Evolutionary conservation across 1,140 invertebrate species (phyloP).

Genomic region (Copidosoma floridanum): DNA sequence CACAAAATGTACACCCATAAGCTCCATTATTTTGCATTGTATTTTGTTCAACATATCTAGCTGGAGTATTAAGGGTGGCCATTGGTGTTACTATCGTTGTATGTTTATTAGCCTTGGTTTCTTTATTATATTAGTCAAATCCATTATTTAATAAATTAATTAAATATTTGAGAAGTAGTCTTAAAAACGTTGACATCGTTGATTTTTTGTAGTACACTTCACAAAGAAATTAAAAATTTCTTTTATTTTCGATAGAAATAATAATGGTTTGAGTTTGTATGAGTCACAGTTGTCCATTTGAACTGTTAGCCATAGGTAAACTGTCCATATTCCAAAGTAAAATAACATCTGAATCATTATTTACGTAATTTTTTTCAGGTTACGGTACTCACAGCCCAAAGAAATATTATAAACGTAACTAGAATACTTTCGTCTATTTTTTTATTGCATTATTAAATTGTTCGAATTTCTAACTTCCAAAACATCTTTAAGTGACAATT

Average conservation of each 20-base stretch:
- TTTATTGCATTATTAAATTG: slow-evolving; percentile 4
- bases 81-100: slow-evolving; percentile 5
- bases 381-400: slow-evolving; percentile 13
- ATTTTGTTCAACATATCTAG: not conserved
- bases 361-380: slow-evolving; percentile 13
- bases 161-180: slow-evolving; percentile 1
- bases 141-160: slow-evolving; percentile 1
- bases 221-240: slow-evolving; percentile 9
- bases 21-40: slow-evolving; percentile 14
- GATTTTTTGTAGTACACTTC: slow-evolving; percentile 23
- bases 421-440: not conserved
- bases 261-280: slow-evolving; percentile 20
- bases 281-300: slow-evolving; percentile 21
- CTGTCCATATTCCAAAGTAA: slow-evolving; percentile 29
- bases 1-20: slow-evolving; percentile 4
- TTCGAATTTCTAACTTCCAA: slow-evolving; percentile 22
- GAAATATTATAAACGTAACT: slow-evolving; percentile 24
- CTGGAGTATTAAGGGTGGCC: not conserved
- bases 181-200: slow-evolving; percentile 17
- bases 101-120: not conserved
- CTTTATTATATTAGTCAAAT: not conserved
- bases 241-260: slow-evolving; percentile 6
- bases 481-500: slow-evolving; percentile 14
- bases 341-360: slow-evolving; percentile 13
- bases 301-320: slow-evolving; percentile 14